A percentile compares a stretch with the other conserved stretches of the same genome.
Evolutionary conservation across 2,797 vertebrate genomes (phyloP).

Genomic region (Periophthalmus magnuspinnatus): DNA sequence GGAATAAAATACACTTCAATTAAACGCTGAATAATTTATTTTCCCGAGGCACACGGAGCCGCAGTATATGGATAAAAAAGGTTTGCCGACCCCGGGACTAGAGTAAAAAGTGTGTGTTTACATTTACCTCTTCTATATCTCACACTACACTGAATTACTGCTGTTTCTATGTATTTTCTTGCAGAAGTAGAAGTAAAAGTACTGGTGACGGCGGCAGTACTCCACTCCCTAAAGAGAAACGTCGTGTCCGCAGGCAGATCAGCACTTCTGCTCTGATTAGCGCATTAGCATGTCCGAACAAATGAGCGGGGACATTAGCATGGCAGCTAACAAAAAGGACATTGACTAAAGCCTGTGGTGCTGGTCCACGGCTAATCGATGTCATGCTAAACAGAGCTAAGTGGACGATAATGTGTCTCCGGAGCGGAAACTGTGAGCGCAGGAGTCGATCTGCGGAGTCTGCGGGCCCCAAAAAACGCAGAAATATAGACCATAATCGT

Average conservation of each 20-base stretch:
- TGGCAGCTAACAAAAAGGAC: constrained; percentile 47
- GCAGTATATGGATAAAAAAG: no score
- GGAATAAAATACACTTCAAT: no score
- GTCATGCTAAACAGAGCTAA: constrained; percentile 50
- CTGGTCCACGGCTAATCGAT: constrained; percentile 56
- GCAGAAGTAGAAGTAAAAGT: neutral
- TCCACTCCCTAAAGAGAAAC: constrained; percentile 21
- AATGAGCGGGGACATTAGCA: constrained; percentile 55
- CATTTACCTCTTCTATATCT: constrained; percentile 4
- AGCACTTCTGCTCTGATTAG: constrained; percentile 67
- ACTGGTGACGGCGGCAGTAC: neutral
- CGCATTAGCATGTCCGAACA: constrained; percentile 51
- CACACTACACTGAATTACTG: neutral
- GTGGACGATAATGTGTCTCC: constrained; percentile 61
- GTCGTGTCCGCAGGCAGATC: constrained; percentile 47
- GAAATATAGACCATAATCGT: neutral
- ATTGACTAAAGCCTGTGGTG: constrained; percentile 42
- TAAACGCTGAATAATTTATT: no score
- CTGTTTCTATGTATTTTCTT: neutral
- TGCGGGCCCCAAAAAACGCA: neutral
- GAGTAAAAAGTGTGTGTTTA: neutral
- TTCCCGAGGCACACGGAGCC: no score
- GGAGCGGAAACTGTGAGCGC: constrained; percentile 16
- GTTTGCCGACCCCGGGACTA: no score
- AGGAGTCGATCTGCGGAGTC: constrained; percentile 19